Conservation (phyloP, 2,888 invertebrate genomes). For the Leistus spinibarbis region DNA sequence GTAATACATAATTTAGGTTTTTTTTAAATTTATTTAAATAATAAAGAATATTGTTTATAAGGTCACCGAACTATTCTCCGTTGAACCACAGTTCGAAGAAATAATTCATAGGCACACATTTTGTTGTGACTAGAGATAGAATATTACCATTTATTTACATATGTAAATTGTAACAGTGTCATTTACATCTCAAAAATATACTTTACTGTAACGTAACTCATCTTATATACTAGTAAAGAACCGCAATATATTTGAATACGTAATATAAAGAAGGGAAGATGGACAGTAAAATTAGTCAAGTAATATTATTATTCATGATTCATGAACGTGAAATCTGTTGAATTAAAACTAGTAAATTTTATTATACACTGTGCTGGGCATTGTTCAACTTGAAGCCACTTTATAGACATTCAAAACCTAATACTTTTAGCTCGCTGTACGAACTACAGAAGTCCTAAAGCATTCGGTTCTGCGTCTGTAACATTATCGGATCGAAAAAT, state of each 20-base stretch:
- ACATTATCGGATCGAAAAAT: too few relatives aligned
- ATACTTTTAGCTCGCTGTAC: too few relatives aligned
- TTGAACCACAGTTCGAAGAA: not conserved
- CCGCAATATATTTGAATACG: not conserved
- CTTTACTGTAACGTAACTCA: not conserved
- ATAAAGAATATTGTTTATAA: not conserved
- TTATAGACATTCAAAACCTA: too few relatives aligned
- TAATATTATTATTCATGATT: not conserved
- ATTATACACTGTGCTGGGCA: too few relatives aligned
- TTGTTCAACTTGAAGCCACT: too few relatives aligned
- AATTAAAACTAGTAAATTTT: too few relatives aligned
- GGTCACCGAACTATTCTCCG: not conserved
- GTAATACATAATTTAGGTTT: too few relatives aligned
- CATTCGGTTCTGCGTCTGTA: too few relatives aligned
- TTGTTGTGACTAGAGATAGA: constrained; percentile 20
- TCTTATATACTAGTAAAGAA: not conserved
- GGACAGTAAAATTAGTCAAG: not conserved
- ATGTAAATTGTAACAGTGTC: constrained; percentile 20
- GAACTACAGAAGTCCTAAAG: too few relatives aligned
- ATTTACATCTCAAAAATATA: constrained; percentile 13
- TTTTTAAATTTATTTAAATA: too few relatives aligned
- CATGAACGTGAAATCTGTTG: too few relatives aligned
- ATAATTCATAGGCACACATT: constrained; percentile 1
- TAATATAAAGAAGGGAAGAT: not conserved
- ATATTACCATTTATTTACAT: constrained; percentile 33